These are phyloP conservation scores for Eupithecia inturbata DNA, from an alignment of 2,888 invertebrate genomes.

Conservation along the genomic window DNA sequence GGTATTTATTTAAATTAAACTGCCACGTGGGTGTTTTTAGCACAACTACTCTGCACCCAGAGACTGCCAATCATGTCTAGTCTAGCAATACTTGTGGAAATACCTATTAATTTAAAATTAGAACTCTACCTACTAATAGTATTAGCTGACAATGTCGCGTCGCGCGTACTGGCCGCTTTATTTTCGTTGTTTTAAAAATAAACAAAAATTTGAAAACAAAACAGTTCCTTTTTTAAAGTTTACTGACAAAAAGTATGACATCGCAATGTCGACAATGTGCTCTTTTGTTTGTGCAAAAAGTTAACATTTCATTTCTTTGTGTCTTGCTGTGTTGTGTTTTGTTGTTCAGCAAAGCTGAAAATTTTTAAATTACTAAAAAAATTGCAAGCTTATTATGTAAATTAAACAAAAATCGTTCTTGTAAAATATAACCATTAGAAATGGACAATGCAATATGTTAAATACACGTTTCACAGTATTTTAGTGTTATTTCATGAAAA, in stretches of 20 bases:
- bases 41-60: background rate
- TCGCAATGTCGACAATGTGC: background rate
- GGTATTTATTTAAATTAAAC: background rate
- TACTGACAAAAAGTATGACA: conserved; percentile 12
- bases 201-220: conserved; percentile 41
- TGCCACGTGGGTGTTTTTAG: background rate
- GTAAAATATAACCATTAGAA: background rate
- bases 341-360: background rate
- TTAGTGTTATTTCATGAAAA: background rate
- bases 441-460: background rate
- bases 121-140: conserved; percentile 69
- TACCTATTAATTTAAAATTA: conserved; percentile 53
- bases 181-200: conserved; percentile 43
- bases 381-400: background rate
- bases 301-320: background rate
- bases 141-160: conserved; percentile 74
- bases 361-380: background rate
- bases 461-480: conserved; percentile 2
- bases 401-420: background rate
- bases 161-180: conserved; percentile 63
- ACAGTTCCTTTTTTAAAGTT: conserved; percentile 35
- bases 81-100: conserved; percentile 51
- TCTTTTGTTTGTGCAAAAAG: conserved; percentile 1
- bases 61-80: conserved; percentile 16
- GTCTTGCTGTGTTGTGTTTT: background rate